A percentile compares a stretch with the other conserved stretches of the same genome.
Conservation (phyloP, 2,888 invertebrate species). For the Neoascia interrupta region DNA sequence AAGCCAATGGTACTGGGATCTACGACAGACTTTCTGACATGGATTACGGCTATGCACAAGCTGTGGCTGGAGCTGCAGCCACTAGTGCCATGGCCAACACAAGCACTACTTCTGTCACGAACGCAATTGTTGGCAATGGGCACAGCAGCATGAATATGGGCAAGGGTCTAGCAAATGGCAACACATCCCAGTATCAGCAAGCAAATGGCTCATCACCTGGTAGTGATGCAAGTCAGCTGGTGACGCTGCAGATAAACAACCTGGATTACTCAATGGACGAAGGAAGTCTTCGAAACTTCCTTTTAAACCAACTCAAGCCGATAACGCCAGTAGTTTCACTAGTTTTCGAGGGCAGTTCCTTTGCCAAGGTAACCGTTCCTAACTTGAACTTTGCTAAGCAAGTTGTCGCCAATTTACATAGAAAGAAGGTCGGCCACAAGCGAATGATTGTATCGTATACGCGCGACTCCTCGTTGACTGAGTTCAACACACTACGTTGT, state of each 20-base stretch:
- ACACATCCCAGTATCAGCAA: slow-evolving; percentile 34
- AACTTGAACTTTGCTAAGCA: slow-evolving; percentile 81
- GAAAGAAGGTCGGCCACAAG: slow-evolving; percentile 89
- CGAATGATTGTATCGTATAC: slow-evolving; percentile 88
- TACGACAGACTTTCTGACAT: slow-evolving; percentile 41
- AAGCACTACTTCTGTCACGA: slow-evolving; percentile 14
- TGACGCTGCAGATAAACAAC: slow-evolving; percentile 79
- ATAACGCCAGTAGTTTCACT: slow-evolving; percentile 79
- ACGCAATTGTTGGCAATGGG: background rate
- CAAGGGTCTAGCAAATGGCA: slow-evolving; percentile 18
- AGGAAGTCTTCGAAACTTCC: slow-evolving; percentile 75
- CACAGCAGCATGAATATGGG: slow-evolving; percentile 2
- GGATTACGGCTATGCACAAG: slow-evolving; percentile 58
- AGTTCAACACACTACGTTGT: slow-evolving; percentile 83
- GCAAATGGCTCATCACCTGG: slow-evolving; percentile 64
- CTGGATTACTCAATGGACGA: slow-evolving; percentile 79
- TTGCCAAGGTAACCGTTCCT: slow-evolving; percentile 79
- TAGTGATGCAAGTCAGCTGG: slow-evolving; percentile 73
- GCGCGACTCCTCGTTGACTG: slow-evolving; percentile 82
- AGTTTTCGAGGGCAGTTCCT: slow-evolving; percentile 78
- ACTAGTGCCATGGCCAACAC: slow-evolving; percentile 36
- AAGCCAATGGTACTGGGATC: slow-evolving; percentile 11
- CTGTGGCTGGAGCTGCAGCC: slow-evolving; percentile 42
- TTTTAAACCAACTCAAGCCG: slow-evolving; percentile 78
- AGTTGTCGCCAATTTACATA: slow-evolving; percentile 89